Evolutionary conservation across 1,140 invertebrate genomes (phyloP), one percentile per base, ranked within the genome.

Genomic region (Paraescarpia echinospica): DNA sequence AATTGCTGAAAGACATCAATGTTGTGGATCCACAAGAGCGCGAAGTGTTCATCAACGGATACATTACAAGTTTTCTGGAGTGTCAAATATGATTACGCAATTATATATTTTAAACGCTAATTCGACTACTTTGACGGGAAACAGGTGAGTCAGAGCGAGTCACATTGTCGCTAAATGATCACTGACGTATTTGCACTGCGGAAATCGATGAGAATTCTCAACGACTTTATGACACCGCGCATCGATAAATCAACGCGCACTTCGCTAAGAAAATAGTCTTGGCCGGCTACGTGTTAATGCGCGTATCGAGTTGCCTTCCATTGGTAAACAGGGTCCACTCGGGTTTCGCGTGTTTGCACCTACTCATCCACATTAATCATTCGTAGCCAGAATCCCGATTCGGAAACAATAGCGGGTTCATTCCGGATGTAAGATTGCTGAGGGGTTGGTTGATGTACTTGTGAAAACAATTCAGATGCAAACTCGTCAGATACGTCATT

Each of bases 191-290:
- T 77, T 77, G 59, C 59, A 77, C 59, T 77, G 59, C 59, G 59
- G 59, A 77, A 77, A 77, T 77, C 59, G 59, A 77, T 77, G 59
- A 77, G 59, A 77, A 77, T 77, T 77, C 59, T 77, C 59, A 77
- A 77, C 59, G 59, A 77, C 59, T 77, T 77, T 77, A 77, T 77
- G 59, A 77, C 59, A 77, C 2, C 18, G 59, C 14, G 59, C 59
- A 77, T 77, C 59, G 59, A 77, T 77, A 77, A 77, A 77, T 77
- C 59, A 77, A 31, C 59, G 59, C 14, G 27, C 59, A 27, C 59
- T 77, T 31, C 59, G 59, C 59, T 77, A 77, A 77, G 59, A 77
- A 77, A 77, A 77, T 77, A 77, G 59, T 77, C 22, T 77, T 77
- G 12, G 8, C 4, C 59, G 27, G 22, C 59, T 77, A 77, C 59